phyloP scores from a whole-genome alignment of 2,888 invertebrate species.

The Serripes groenlandicus region DNA sequence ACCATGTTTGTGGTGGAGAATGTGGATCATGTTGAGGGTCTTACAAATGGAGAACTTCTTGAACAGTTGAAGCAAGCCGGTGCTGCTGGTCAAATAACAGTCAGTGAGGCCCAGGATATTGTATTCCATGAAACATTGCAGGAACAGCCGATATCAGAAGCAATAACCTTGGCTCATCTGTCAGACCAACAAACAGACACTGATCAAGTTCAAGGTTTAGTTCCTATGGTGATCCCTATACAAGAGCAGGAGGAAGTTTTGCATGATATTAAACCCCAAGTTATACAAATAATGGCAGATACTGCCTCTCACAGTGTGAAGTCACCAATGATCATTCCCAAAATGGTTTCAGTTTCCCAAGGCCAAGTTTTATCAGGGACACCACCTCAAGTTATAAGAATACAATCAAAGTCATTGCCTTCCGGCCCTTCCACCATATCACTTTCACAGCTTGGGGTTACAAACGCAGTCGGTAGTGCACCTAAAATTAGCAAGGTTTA shows the following conservation, averaged over 20 bases:
- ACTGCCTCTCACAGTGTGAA: background rate
- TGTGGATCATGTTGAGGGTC: constrained; percentile 9
- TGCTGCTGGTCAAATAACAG: background rate
- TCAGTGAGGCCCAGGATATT: background rate
- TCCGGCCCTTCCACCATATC: background rate
- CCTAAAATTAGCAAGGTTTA: constrained; percentile 7
- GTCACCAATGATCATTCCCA: background rate
- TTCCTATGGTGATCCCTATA: constrained; percentile 12
- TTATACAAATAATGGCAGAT: background rate
- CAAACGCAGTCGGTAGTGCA: constrained; percentile 1
- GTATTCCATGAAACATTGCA: background rate
- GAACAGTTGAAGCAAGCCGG: constrained; percentile 13
- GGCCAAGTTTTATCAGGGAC: background rate
- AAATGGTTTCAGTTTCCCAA: background rate
- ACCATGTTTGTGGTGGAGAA: constrained; percentile 17
- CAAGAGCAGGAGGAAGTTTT: background rate
- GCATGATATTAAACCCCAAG: background rate
- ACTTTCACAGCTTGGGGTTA: constrained; percentile 4
- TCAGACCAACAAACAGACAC: constrained; percentile 38
- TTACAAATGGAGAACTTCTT: constrained; percentile 12
- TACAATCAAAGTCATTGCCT: background rate
- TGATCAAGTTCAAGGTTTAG: background rate
- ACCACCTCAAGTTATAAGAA: constrained; percentile 5
- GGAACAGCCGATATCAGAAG: constrained; percentile 51
- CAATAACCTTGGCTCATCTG: constrained; percentile 59